These are phyloP conservation scores for Odontomachus brunneus DNA, from an alignment of 1,140 invertebrate species.

Conservation along the genomic window DNA sequence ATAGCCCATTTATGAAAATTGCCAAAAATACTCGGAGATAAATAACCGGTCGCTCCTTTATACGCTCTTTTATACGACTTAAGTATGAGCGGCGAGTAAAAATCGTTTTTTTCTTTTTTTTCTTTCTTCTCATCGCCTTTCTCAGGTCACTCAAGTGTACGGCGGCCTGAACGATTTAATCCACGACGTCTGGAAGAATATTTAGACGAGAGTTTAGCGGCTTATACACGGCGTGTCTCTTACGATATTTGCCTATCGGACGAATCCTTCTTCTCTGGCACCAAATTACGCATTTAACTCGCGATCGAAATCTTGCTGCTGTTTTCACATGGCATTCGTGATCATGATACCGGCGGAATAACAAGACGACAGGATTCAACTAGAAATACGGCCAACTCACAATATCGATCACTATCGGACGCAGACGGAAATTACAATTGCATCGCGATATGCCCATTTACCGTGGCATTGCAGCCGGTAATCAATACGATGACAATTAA, in stretches of 20 bases:
- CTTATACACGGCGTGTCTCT: neutral
- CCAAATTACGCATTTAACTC: neutral
- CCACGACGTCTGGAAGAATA: neutral
- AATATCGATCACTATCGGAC: neutral
- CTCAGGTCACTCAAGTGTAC: neutral
- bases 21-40: neutral
- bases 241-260: neutral
- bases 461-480: neutral
- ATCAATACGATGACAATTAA: neutral
- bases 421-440: constrained; percentile 3
- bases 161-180: too few relatives aligned
- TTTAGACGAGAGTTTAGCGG: neutral
- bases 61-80: neutral
- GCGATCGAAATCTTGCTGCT: constrained; percentile 2
- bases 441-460: neutral
- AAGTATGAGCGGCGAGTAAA: neutral
- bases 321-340: neutral
- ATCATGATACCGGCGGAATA: neutral
- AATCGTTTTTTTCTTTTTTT: neutral
- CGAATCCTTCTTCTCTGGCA: neutral
- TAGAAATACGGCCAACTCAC: neutral
- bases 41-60: neutral
- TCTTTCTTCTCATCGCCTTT: neutral
- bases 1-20: constrained; percentile 25
- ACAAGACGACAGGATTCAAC: neutral